phyloP scores from a whole-genome alignment of 2,888 invertebrate species.

The Pseudococcus longispinus region DNA sequence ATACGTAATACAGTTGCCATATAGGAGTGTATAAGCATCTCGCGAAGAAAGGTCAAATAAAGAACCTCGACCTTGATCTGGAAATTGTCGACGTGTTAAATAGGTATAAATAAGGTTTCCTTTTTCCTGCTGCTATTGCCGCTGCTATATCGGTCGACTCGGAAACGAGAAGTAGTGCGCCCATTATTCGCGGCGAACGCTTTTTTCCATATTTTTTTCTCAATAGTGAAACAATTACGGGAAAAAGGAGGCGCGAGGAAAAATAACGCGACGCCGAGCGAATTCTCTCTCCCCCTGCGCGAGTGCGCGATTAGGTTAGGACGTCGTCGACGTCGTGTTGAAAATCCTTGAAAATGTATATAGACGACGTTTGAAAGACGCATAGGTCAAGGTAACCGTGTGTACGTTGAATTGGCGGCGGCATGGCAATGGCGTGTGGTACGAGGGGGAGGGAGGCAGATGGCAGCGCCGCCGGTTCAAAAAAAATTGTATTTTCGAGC shows the following conservation, averaged over 20 bases:
- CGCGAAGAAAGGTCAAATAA: background rate
- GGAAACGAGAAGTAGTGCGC: background rate
- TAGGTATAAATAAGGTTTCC: background rate
- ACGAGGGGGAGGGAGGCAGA: background rate
- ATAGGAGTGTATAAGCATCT: background rate
- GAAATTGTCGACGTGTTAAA: background rate
- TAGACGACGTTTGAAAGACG: conserved; percentile 28
- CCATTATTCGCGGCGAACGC: background rate
- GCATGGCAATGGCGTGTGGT: too few species aligned
- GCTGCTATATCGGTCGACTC: background rate
- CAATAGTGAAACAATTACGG: background rate
- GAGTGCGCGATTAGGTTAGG: background rate
- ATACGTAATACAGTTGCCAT: background rate
- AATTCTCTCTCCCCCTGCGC: background rate
- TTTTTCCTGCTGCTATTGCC: background rate
- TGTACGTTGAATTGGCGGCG: background rate
- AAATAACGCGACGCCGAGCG: background rate
- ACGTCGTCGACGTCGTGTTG: background rate
- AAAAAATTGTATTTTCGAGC: background rate
- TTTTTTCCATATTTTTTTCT: background rate
- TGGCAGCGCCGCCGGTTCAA: background rate
- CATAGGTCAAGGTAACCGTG: conserved; percentile 19
- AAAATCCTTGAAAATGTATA: conserved; percentile 8
- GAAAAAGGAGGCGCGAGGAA: too few species aligned
- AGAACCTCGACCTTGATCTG: conserved; percentile 11